A percentile compares a stretch with the other conserved stretches of the same genome.
Evolutionary conservation across 2,888 invertebrate genomes (phyloP).

Genomic region (Agrotis ipsilon): DNA sequence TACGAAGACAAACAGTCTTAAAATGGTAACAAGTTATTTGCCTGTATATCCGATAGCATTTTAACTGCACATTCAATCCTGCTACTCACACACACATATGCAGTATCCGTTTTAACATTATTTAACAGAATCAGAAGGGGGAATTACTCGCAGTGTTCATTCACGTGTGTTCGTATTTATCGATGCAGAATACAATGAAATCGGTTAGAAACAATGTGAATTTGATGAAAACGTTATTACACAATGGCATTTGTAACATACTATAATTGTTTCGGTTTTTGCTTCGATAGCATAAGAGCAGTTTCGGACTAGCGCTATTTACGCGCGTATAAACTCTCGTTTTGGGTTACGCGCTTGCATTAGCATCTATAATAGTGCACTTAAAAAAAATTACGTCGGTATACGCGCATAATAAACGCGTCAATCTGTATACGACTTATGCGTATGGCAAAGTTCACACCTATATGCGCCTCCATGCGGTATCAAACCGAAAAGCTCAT

Average conservation of each 20-base stretch:
- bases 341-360: no score
- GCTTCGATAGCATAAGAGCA: not conserved
- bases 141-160: conserved; percentile 13
- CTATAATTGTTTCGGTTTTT: not conserved
- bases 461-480: no score
- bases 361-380: no score
- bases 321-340: no score
- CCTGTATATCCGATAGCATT: not conserved
- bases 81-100: not conserved
- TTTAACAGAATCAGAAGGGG: conserved; percentile 10
- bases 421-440: no score
- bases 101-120: not conserved
- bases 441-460: no score
- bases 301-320: no score
- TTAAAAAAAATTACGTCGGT: no score
- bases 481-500: no score
- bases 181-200: conserved; percentile 23
- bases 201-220: conserved; percentile 20
- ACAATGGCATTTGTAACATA: not conserved
- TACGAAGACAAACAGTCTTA: not conserved
- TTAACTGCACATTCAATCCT: not conserved
- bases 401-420: no score
- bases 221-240: conserved; percentile 19
- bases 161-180: conserved; percentile 36
- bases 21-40: not conserved